Conservation (phyloP, 2,113 vertebrate genomes). For the Albula goreensis region DNA sequence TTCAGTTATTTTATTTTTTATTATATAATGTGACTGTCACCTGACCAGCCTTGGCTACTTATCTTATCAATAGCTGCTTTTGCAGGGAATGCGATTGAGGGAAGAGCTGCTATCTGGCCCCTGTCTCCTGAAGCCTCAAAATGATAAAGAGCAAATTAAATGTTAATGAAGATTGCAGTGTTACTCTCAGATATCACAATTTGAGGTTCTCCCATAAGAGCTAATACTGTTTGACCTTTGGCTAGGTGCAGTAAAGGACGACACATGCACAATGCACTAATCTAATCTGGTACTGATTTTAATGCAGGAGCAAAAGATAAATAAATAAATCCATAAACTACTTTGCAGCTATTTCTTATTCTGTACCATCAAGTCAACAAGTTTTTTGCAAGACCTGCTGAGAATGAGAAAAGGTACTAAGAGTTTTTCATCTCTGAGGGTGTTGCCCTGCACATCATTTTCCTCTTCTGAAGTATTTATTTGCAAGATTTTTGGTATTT, state of each 20-base stretch:
- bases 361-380: not conserved
- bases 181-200: not conserved
- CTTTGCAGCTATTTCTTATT: not conserved
- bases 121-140: not conserved
- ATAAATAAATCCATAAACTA: not conserved
- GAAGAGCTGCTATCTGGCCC: not conserved
- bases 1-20: not conserved
- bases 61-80: not conserved
- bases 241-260: not conserved
- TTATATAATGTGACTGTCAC: not conserved
- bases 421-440: not conserved
- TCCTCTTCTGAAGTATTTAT: not conserved
- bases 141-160: constrained; percentile 1
- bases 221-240: not conserved
- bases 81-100: not conserved
- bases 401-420: not conserved
- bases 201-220: not conserved
- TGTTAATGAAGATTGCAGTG: not conserved
- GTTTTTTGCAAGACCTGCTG: not conserved
- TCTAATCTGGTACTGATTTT: not conserved
- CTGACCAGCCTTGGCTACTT: not conserved
- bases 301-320: not conserved
- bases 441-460: too few species aligned
- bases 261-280: not conserved
- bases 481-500: not conserved